Base-by-base conservation (phyloP, 2,797 vertebrate genomes). In the Tamandua tetradactyla region DNA sequence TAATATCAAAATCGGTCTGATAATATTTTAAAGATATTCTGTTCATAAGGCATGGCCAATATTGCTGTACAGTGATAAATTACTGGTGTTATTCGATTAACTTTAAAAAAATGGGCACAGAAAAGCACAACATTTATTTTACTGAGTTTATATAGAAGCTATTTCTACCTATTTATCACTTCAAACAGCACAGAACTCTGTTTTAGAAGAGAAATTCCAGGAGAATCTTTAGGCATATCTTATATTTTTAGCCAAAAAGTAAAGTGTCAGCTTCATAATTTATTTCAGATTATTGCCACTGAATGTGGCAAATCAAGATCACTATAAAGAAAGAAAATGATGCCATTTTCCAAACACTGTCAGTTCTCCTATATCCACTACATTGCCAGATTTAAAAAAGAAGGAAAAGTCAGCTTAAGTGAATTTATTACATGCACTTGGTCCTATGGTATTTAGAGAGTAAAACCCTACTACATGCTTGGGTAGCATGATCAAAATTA, bases 81-180 rank as follows among this genome's bases (percentile, higher is more conserved):
- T 52, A 61, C 62, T 72, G 49, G 42, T 18, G 71, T 7, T 37
- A 30, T 69, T 76, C 13, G 1, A 89, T 91, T 79, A 95, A 91
- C 78, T 96, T 85, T 0, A 42, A 89, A 92, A 88, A 81, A 75
- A 85, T 4, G n/a, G 91, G 88, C 93, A 37, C 25, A 87, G 95
- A 93, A 86, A 91, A 91, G 75, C 17, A 37, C 79, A 92, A 42
- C 81, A 55, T 80, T 89, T 74, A 86, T 71, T 96, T 91, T 89
- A 75, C 27, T 85, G 75, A 57, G 81, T 89, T 95, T 94, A 83
- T 75, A 79, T 0, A 90, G 74, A 85, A 90, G 75, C 66, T 74
- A 85, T 18, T 95, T 95, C 92, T 76, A 94, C 72, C 89, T 90
- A 91, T 76, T 93, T 66, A 82, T 92, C 93, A 91, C 82, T 81